These are phyloP conservation scores for Peromyscus nudipes DNA, from an alignment of 2,797 vertebrate species.

Conservation along the genomic window DNA sequence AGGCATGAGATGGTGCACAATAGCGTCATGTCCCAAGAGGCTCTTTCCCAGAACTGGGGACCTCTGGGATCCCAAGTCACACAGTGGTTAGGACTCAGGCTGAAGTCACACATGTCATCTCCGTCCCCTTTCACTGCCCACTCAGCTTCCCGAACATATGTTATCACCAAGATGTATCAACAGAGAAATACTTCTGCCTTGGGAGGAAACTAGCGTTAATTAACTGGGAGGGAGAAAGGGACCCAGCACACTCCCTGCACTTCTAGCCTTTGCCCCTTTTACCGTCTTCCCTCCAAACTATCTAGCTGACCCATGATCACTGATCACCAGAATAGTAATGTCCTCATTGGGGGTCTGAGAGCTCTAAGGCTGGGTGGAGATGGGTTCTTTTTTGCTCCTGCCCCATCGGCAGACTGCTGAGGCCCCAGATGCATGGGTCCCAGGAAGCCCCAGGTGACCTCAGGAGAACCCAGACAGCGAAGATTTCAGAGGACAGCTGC, in stretches of 20 bases:
- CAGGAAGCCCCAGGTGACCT: not conserved
- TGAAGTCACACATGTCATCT: not conserved
- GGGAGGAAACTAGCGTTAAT: not conserved
- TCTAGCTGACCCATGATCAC: not conserved
- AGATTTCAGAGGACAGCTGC: not conserved
- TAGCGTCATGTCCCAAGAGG: no score
- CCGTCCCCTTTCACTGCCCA: not conserved
- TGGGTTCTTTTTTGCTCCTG: not conserved
- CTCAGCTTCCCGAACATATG: not conserved
- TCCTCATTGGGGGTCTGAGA: not conserved
- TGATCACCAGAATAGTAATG: not conserved
- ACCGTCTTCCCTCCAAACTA: not conserved
- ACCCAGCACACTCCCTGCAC: not conserved
- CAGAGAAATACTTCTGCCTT: not conserved
- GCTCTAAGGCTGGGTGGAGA: not conserved
- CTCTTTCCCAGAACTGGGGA: not conserved
- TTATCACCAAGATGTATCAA: not conserved
- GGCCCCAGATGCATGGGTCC: not conserved
- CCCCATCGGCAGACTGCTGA: not conserved
- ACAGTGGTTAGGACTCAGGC: not conserved
- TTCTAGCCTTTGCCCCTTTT: not conserved
- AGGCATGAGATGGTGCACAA: no score
- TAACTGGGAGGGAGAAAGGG: not conserved
- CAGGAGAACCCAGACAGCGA: slow-evolving; percentile 6
- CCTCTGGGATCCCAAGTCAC: not conserved